A percentile compares a stretch with the other conserved stretches of the same genome.
Evolutionary conservation across 2,888 invertebrate species (phyloP).

Genomic region (Clepsis dumicolana): DNA sequence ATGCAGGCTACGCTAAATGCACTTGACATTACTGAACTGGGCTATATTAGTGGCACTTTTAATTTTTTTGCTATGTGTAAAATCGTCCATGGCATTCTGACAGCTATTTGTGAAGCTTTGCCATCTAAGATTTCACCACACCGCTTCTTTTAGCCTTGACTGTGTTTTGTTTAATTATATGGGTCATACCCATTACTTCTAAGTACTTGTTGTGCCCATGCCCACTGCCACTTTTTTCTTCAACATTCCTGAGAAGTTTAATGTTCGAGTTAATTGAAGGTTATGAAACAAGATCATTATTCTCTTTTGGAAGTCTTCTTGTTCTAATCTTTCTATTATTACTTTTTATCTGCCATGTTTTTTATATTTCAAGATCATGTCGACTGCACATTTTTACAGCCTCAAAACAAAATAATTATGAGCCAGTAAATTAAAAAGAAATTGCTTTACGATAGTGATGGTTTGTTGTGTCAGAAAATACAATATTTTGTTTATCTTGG

Average conservation of each 20-base stretch:
- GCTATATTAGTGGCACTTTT: background rate
- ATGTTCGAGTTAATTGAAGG: constrained; percentile 37
- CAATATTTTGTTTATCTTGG: too few relatives aligned
- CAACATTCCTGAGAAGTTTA: constrained; percentile 21
- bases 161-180: constrained; percentile 46
- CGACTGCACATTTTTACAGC: too few relatives aligned
- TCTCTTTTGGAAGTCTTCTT: background rate
- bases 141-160: constrained; percentile 46
- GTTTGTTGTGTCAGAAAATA: background rate
- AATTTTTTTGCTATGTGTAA: background rate
- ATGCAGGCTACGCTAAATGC: constrained; percentile 11
- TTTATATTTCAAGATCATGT: too few relatives aligned
- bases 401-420: too few relatives aligned
- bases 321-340: too few relatives aligned
- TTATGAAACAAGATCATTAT: constrained; percentile 7
- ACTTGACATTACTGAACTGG: constrained; percentile 11
- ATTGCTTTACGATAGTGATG: background rate
- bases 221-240: constrained; percentile 21
- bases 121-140: constrained; percentile 37
- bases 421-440: background rate
- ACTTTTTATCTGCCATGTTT: background rate
- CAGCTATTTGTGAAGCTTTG: background rate
- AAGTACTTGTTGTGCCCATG: constrained; percentile 30
- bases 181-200: constrained; percentile 50
- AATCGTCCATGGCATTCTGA: background rate